Percentiles rank a stretch among this genome's conserved stretches.
phyloP scores from a whole-genome alignment of 2,113 vertebrate species.

The Stomatorhinus ivindoensis region DNA sequence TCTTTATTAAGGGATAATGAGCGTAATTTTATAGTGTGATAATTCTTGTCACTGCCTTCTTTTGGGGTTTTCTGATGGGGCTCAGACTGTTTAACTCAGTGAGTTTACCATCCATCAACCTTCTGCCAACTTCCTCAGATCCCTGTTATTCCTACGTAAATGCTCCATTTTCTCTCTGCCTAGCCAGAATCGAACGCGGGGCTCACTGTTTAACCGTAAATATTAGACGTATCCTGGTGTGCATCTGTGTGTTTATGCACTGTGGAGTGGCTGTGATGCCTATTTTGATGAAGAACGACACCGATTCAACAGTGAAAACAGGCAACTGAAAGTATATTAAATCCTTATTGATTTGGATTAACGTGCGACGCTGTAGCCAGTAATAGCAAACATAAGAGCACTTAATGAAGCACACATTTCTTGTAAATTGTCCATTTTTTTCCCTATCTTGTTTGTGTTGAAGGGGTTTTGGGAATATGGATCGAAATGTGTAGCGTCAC shows the following conservation, averaged over 20 bases:
- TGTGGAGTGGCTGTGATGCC: conserved; percentile 45
- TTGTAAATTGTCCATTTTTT: not conserved
- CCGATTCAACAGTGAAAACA: not conserved
- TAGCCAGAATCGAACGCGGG: conserved; percentile 48
- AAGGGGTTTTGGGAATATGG: not conserved
- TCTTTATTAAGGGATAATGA: not conserved
- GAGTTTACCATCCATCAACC: not conserved
- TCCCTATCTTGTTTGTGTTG: not conserved
- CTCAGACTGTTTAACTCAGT: not conserved
- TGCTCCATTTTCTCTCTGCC: conserved; percentile 37
- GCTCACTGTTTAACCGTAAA: conserved; percentile 38
- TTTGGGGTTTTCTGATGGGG: not conserved
- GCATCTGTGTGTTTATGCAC: conserved; percentile 34
- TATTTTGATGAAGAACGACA: conserved; percentile 18
- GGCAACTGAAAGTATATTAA: not conserved
- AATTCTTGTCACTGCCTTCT: not conserved
- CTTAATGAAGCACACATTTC: conserved; percentile 1
- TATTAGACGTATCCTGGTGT: conserved; percentile 20
- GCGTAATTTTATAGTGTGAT: not conserved
- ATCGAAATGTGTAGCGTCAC: not conserved
- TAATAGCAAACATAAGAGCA: conserved; percentile 7
- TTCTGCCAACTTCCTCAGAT: conserved; percentile 46
- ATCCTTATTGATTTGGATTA: conserved; percentile 18
- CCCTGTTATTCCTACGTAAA: conserved; percentile 49
- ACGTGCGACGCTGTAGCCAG: not conserved